phyloP scores from a whole-genome alignment of 2,888 invertebrate genomes.

The Drosophila quasianomalipes region DNA sequence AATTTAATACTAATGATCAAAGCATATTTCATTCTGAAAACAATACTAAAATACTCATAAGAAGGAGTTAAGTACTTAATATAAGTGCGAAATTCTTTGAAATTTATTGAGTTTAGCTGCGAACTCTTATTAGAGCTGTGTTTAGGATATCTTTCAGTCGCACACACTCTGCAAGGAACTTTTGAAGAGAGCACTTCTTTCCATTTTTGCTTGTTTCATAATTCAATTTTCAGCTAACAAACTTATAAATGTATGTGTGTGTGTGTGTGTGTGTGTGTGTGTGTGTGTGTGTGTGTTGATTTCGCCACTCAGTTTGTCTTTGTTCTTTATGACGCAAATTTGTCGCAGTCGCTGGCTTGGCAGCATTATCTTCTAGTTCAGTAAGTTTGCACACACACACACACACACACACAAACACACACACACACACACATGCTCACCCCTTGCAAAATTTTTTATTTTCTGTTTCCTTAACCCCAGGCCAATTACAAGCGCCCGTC shows the following conservation, averaged over 20 bases:
- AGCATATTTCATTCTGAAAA: not conserved
- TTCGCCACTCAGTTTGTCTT: slow-evolving; percentile 24
- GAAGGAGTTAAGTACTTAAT: not conserved
- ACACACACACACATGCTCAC: slow-evolving; percentile 1
- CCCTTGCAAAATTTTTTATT: slow-evolving; percentile 17
- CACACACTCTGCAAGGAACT: not conserved
- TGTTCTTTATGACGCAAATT: slow-evolving; percentile 54
- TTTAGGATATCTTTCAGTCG: not conserved
- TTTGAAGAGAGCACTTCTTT: not conserved
- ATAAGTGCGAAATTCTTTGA: not conserved
- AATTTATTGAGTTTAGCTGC: not conserved
- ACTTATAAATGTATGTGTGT: slow-evolving; percentile 21
- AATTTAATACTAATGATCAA: not conserved
- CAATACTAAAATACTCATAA: not conserved
- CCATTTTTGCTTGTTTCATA: slow-evolving; percentile 32
- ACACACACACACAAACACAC: slow-evolving; percentile 5
- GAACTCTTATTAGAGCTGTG: not conserved
- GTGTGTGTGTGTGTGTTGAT: slow-evolving; percentile 9
- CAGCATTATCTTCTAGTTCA: slow-evolving; percentile 69
- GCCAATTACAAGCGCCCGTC: slow-evolving; percentile 62
- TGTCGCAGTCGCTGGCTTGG: slow-evolving; percentile 47
- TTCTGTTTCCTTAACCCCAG: slow-evolving; percentile 14
- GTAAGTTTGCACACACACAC: slow-evolving; percentile 49
- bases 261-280: slow-evolving; percentile 10
- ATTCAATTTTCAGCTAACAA: slow-evolving; percentile 62